Base-by-base conservation (phyloP, 1,140 invertebrate genomes). In the Thaumatotibia leucotreta region DNA sequence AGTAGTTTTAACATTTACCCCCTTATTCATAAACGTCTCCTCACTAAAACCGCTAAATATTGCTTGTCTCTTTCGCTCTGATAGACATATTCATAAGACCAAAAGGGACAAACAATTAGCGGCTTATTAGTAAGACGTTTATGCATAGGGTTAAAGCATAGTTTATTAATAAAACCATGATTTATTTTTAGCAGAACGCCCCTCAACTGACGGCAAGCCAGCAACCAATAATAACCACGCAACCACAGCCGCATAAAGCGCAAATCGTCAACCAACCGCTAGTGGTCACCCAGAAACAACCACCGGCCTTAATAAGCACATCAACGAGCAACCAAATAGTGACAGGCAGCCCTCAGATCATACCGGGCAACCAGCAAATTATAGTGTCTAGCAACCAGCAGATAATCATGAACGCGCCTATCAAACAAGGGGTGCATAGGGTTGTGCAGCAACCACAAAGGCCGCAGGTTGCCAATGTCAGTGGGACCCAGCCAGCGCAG, bases 151-250 rank as follows among this genome's bases (percentile, higher is more conserved):
- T n/a, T n/a, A n/a, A n/a, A n/a, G n/a, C n/a, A n/a, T n/a, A 8
- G 29, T 29, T n/a, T 31, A 27, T 58, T 14, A 29, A 58, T 29
- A 58, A 17, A 27, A 58, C 11, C 23, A 4, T 49, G 22, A 65
- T 50, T 17, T 50, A 22, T n/a, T 23, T 35, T 68, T 50, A 14
- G 63, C 78, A 91, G 84, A 91, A 84, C 20, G 68, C 89, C 4
- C 80, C 91, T 1, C 89, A 91, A 77, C 78, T 92, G 65, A 88
- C 89, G 0, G 78, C 83, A 20, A 90, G 89, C 50, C 91, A 92
- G 72, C 89, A 92, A 73, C 89, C 91, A 6, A 85, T 91, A 61
- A 91, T 92, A 75, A 91, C 89, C 4, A 79, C 87, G 0, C 89
- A 89, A 66, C 89, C 89, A 8, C 91, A 92, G 74, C 85, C 89